Evolutionary conservation across 2,888 invertebrate species (phyloP), one percentile per base, ranked within the genome.

Genomic region (Onthophagus sagittarius): DNA sequence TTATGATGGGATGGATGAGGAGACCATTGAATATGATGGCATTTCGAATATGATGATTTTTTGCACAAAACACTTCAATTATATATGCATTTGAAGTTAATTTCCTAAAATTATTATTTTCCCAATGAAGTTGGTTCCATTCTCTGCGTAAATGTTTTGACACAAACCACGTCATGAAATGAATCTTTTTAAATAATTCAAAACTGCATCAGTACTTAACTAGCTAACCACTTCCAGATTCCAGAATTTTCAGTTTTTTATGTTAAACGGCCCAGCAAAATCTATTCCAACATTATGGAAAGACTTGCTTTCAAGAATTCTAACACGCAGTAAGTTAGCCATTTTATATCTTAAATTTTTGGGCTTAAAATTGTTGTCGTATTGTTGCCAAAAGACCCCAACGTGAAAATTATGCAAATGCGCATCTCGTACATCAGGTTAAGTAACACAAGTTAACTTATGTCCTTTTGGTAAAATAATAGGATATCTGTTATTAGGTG

Each of bases 1-100:
- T 79, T 79, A 72, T 81, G 78, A 2, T 80, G 80, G 23, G 79
- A 73, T 15, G 80, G 62, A 79, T 82, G 67, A 82, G 83, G 33
- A 79, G 75, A n/a, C 80, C 81, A 82, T 1, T 4, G n/a, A 2
- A 62, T 13, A 13, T n/a, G 13, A n/a, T n/a, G n/a, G n/a, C n/a
- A n/a, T n/a, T n/a, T n/a, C n/a, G n/a, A n/a, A n/a, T n/a, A n/a
- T n/a, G n/a, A n/a, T n/a, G n/a, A 13, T 62, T 62, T 62, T 62
- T 62, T 62, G 62, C n/a, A 62, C 62, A 62, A 62, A 62, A 62
- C 3, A 13, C 13, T 62, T n/a, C 76, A 64, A 14, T n/a, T n/a
- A n/a, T n/a, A n/a, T n/a, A n/a, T n/a, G n/a, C n/a, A n/a, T n/a
- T n/a, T n/a, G n/a, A n/a, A 23, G 14, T n/a, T n/a, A n/a, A n/a